Base-by-base conservation (phyloP, 2,797 vertebrate species). In the Sebastes hubbsi region DNA sequence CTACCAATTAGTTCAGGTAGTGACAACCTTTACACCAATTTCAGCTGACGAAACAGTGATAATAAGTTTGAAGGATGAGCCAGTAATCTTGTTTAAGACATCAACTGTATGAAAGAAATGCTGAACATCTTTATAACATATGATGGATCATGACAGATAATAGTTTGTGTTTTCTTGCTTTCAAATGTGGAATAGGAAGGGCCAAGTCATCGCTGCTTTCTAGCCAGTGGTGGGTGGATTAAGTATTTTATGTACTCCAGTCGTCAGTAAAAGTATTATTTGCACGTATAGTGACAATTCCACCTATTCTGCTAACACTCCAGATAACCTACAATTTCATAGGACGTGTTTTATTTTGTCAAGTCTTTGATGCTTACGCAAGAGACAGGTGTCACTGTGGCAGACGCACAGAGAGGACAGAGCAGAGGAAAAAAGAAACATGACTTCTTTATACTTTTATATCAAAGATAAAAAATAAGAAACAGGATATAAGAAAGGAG, bases 331-430 rank as follows among this genome's bases (percentile, higher is more conserved):
- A 62, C 58, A 77, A n/a, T 73, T 84, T 78, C 9, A 32, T 36
- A 66, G 9, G 49, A 64, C 46, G 60, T 42, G 67, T 82, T 86
- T 81, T 38, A 60, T 72, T 80, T 80, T 32, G 55, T 82, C 67
- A 22, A 27, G 63, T 59, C 81, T 90, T 87, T 90, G 84, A 89
- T 85, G 79, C 34, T 55, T 34, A 74, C 36, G 64, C 81, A 79
- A 77, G 78, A 89, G 88, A 91, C 84, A 90, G 83, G 78, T 88
- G 86, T 85, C 88, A 85, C 58, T 14, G 79, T 36, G 60, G 61
- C 60, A 87, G 75, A 81, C 20, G 24, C 78, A 73, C 29, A 75
- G 46, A 83, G 65, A 74, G 77, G 78, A 84, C 73, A 59, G 66
- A 75, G 77, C 22, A 12, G 32, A 36, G 54, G 64, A 63, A 68